phyloP scores from a whole-genome alignment of 2,888 invertebrate genomes.

The Protula sp. region DNA sequence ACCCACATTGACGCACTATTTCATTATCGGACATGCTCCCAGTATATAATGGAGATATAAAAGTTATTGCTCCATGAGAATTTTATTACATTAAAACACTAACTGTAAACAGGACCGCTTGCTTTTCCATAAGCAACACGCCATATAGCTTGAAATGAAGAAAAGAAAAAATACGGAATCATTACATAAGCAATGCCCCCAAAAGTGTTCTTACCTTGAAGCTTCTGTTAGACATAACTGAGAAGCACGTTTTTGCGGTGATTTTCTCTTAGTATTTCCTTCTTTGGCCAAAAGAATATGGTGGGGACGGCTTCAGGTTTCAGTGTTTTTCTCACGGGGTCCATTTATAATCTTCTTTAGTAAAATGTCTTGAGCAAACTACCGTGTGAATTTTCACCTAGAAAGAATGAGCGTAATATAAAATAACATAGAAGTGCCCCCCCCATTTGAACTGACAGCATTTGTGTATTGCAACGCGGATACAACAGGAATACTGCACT shows the following conservation, averaged over 20 bases:
- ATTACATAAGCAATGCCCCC: no score
- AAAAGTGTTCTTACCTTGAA: no score
- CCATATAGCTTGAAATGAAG: no score
- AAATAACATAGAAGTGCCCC: no score
- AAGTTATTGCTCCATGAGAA: conserved; percentile 19
- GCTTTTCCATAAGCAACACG: no score
- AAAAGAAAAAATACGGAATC: no score
- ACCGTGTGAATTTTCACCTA: not conserved
- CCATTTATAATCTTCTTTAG: not conserved
- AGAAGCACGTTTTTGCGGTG: not conserved
- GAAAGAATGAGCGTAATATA: no score
- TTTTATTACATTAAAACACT: no score
- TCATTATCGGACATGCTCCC: conserved; percentile 22
- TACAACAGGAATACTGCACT: no score
- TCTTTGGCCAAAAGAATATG: not conserved
- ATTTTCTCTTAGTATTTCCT: not conserved
- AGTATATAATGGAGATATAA: conserved; percentile 19
- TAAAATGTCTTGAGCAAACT: not conserved
- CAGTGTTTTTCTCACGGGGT: not conserved
- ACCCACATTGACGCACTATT: conserved; percentile 11
- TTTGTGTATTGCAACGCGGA: no score
- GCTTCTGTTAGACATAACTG: not conserved
- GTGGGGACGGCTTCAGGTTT: not conserved
- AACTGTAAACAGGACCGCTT: not conserved
- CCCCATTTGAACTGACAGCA: no score